A percentile compares a stretch with the other conserved stretches of the same genome.
Conservation (phyloP, 2,797 vertebrate species). For the Tarsius wallacei region DNA sequence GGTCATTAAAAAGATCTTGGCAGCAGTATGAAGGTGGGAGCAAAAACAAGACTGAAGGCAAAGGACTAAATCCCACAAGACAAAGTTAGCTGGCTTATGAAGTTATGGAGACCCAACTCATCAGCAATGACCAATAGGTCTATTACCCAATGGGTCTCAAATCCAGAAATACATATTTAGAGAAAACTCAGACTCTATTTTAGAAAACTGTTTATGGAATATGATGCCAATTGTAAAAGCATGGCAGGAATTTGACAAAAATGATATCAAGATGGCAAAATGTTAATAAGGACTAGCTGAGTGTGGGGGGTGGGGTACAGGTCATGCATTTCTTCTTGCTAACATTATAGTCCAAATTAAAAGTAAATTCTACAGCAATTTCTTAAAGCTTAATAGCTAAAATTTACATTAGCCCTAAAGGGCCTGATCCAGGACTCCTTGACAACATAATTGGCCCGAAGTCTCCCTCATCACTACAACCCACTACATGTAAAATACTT, state of each 20-base stretch:
- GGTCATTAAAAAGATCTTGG: conserved; percentile 47
- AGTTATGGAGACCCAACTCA: not conserved
- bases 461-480: not conserved
- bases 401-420: conserved; percentile 15
- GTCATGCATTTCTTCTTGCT: conserved; percentile 27
- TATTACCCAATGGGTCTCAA: not conserved
- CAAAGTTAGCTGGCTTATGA: not conserved
- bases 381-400: conserved; percentile 46
- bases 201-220: conserved; percentile 22
- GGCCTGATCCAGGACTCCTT: conserved; percentile 14
- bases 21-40: not conserved
- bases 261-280: conserved; percentile 47
- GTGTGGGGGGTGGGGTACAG: not conserved
- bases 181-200: not conserved
- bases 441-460: not conserved
- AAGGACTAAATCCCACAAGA: not conserved
- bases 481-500: conserved; percentile 11
- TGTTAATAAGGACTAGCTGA: conserved; percentile 9
- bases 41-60: not conserved
- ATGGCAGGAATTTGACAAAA: conserved; percentile 36
- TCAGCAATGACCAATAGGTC: not conserved
- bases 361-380: conserved; percentile 51
- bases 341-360: conserved; percentile 36
- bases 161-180: not conserved
- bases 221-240: conserved; percentile 39